Base-by-base conservation (phyloP, 2,888 invertebrate species). In the Troides aeacus region DNA sequence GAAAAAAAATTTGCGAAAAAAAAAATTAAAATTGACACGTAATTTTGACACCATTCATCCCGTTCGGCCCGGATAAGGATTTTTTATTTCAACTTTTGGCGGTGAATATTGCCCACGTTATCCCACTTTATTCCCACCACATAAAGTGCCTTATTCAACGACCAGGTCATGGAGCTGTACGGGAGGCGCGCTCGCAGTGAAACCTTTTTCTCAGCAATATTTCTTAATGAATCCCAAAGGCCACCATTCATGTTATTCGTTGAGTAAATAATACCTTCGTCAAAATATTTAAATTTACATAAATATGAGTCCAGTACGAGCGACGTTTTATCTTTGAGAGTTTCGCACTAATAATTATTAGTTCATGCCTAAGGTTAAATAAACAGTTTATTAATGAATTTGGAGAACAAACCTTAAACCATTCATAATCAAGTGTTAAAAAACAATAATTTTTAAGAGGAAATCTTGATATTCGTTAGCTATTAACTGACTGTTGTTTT, bases 31-130 rank as follows among this genome's bases (percentile, higher is more conserved):
- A 86, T 82, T 86, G 84, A 82, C 89, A 85, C 86, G 90, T 90
- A 90, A 90, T 87, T 87, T 88, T 91, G 91, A 90, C 90, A 90
- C 88, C 90, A 91, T 90, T 90, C 90, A 90, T 87, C 78, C 87
- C 83, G 84, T 79, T 84, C 84, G 86, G 46, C 82, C 84, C 84
- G 86, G 85, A 82, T 83, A 79, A 39, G 72, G 70, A 69, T 78
- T 81, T 82, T 82, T 81, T 77, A 72, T 73, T 72, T 69, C 66
- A 69, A 68, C 70, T 63, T 56, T 23, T n/a, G 23, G 23, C 5
- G 1, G n/a, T 10, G 3, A 58, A n/a, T 23, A 4, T 58, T 12
- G 6, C n/a, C 21, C 12, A 61, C 56, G 15, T n/a, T 61, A 53
- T 64, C 64, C 58, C n/a, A 61, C 73, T 65, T 78, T 81, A 76